Evolutionary conservation across 2,113 vertebrate genomes (phyloP).

Genomic region (Calyptommatus sinebrachiatus): DNA sequence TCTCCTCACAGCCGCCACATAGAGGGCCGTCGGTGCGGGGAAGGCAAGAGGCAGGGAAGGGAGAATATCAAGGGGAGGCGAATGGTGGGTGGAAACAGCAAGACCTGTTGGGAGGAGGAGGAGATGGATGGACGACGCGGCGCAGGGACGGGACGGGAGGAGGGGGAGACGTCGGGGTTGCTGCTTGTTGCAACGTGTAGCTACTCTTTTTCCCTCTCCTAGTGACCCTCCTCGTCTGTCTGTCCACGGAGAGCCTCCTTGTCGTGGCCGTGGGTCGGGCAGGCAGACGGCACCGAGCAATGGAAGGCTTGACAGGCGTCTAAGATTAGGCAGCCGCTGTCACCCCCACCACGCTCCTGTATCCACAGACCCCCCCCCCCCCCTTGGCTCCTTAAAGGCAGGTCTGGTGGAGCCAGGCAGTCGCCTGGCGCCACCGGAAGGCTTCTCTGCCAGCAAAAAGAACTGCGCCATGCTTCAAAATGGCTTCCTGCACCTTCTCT

Average conservation of each 20-base stretch:
- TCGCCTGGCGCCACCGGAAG: no score
- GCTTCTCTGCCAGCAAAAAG: background rate
- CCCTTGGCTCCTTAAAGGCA: background rate
- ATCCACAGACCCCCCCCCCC: no score
- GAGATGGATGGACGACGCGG: background rate
- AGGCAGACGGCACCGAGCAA: background rate
- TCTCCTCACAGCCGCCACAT: no score
- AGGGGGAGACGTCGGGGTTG: accelerated
- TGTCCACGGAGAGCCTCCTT: no score
- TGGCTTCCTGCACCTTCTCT: background rate
- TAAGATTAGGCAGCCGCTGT: background rate
- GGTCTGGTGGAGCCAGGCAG: background rate
- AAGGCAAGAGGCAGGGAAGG: background rate
- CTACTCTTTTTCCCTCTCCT: no score
- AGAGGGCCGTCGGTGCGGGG: background rate
- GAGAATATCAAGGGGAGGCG: background rate
- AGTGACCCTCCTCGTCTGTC: no score
- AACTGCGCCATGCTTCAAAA: constrained; percentile 4
- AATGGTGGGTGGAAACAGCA: no score
- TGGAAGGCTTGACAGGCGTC: background rate
- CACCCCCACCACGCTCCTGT: no score
- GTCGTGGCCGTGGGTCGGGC: background rate
- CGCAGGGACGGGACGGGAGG: no score
- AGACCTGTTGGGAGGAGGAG: no score
- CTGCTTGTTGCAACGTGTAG: background rate